Base-by-base conservation (phyloP, 2,113 vertebrate genomes). In the Phalacrocorax aristotelis region DNA sequence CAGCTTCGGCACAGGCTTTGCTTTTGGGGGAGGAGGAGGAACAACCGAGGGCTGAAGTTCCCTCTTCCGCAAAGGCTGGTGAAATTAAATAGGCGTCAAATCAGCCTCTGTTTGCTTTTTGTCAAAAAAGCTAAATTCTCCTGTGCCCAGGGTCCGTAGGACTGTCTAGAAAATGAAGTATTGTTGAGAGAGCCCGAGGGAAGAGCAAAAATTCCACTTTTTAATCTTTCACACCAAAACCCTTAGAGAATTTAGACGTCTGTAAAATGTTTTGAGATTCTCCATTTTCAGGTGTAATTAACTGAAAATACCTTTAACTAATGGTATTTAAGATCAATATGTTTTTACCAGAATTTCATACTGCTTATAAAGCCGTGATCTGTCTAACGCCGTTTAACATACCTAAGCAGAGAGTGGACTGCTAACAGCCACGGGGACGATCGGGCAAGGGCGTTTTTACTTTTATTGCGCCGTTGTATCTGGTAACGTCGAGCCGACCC, bases 1-100 rank as follows among this genome's bases (percentile, higher is more conserved):
- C 96, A 96, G 92, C 89, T 97, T 90, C 7, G 18, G 20, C 65
- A 52, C 68, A 78, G 66, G 62, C 82, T 86, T 86, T 54, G 79
- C 71, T 94, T 83, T 65, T 75, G 83, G 64, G 72, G 72, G 60
- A 54, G 60, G 89, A 62, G 93, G 74, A 76, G 42, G n/a, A 81
- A 40, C 82, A 66, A 88, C 19, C 68, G 14, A 44, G 9, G 83
- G 75, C 46, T 88, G 77, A 83, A 69, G 82, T 76, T 95, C 34
- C 49, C 75, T 75, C 21, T 87, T 83, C 77, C 60, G 40, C 1
- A 40, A 93, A 64, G 95, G 93, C 26, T 91, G 66, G 36, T 71
- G 70, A 87, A 42, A 64, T 74, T 66, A 64, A 96, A 91, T 20
- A 64, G 69, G 34, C 9, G 4, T 80, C 48, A 80, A 87, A 97